phyloP scores from a whole-genome alignment of 2,797 vertebrate species.

The Enteromius viviparus region DNA sequence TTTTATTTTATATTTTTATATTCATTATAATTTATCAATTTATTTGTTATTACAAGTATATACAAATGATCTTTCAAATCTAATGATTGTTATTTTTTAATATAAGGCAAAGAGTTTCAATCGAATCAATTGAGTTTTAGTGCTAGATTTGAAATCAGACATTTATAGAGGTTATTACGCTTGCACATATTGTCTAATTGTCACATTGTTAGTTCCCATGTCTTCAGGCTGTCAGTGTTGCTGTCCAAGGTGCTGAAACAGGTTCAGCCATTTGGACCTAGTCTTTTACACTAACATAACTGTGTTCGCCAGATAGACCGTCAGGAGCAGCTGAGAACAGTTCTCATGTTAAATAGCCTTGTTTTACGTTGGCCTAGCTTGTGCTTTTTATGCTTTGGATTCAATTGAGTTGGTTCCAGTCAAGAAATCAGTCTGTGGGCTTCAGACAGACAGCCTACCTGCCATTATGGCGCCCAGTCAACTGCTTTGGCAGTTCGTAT shows the following conservation, averaged over 20 bases:
- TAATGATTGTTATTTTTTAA: neutral
- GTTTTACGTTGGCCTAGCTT: constrained; percentile 33
- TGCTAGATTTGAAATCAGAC: neutral
- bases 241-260: constrained; percentile 78
- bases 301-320: constrained; percentile 36
- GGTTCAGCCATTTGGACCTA: constrained; percentile 20
- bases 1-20: neutral
- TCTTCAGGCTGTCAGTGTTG: constrained; percentile 23
- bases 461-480: constrained; percentile 51
- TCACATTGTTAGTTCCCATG: constrained; percentile 34
- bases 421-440: constrained; percentile 65
- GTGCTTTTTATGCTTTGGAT: neutral
- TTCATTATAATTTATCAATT: neutral
- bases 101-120: neutral
- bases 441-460: constrained; percentile 64
- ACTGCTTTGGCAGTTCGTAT: constrained; percentile 48
- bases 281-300: constrained; percentile 25
- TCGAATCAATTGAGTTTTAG: neutral
- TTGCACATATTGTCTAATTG: constrained; percentile 37
- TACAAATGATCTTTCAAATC: neutral
- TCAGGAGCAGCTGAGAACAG: constrained; percentile 50
- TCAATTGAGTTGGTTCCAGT: constrained; percentile 30
- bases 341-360: constrained; percentile 31
- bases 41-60: neutral
- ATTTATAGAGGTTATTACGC: neutral